phyloP scores from a whole-genome alignment of 2,797 vertebrate species.

The Sebastolobus alascanus region DNA sequence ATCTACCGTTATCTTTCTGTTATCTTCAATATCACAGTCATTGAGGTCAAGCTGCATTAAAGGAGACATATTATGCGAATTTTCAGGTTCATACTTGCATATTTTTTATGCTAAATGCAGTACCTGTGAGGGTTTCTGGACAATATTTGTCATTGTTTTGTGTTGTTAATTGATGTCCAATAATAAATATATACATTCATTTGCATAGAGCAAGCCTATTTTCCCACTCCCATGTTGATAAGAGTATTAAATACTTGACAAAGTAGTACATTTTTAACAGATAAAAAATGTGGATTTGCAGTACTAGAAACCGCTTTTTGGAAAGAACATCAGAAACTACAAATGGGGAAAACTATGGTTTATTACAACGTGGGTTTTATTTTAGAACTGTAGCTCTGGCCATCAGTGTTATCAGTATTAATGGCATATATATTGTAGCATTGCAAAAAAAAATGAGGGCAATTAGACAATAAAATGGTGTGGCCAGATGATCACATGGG shows the following conservation, averaged over 20 bases:
- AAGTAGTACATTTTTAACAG: too few relatives aligned
- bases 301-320: not conserved
- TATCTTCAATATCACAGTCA: slow-evolving; percentile 22
- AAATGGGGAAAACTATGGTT: slow-evolving; percentile 2
- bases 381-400: not conserved
- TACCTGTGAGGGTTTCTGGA: too few relatives aligned
- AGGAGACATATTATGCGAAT: not conserved
- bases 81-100: not conserved
- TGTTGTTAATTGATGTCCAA: too few relatives aligned
- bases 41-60: slow-evolving; percentile 13
- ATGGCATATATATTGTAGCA: not conserved
- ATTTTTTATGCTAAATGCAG: too few relatives aligned
- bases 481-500: not conserved
- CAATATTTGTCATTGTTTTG: too few relatives aligned
- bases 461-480: not conserved
- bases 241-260: too few relatives aligned
- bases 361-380: not conserved
- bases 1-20: not conserved
- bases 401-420: not conserved
- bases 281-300: not conserved
- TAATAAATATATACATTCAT: too few relatives aligned
- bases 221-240: too few relatives aligned
- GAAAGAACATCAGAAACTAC: not conserved
- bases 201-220: too few relatives aligned
- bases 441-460: too few relatives aligned